Conservation (phyloP, 2,797 vertebrate species). For the Schizopygopsis pylzovi region DNA sequence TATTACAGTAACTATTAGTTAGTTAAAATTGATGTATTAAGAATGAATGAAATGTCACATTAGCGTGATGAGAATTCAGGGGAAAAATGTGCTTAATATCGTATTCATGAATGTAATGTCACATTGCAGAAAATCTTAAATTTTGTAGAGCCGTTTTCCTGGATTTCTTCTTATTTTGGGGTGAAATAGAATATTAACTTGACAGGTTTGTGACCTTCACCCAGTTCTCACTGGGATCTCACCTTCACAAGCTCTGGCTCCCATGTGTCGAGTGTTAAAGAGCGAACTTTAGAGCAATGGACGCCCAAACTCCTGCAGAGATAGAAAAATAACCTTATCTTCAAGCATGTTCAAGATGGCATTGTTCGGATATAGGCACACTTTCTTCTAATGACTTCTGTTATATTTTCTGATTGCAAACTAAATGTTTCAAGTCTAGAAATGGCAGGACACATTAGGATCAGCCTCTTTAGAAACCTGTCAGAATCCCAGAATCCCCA, state of each 20-base stretch:
- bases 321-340: neutral
- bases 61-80: neutral
- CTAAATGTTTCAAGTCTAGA: neutral
- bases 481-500: neutral
- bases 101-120: neutral
- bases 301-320: conserved; percentile 92
- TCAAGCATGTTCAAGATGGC: neutral
- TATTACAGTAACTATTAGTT: too few relatives aligned
- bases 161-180: neutral
- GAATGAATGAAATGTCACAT: neutral
- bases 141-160: neutral
- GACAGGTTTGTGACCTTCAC: neutral
- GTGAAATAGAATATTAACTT: neutral
- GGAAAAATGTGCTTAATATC: neutral
- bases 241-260: conserved; percentile 97
- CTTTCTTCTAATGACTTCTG: neutral
- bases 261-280: conserved; percentile 96
- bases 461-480: conserved; percentile 4
- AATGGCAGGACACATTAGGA: neutral
- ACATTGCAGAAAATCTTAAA: neutral
- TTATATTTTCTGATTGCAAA: neutral
- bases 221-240: neutral
- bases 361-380: neutral
- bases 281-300: conserved; percentile 97
- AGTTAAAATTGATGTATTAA: too few relatives aligned